Conservation (phyloP, 2,113 vertebrate genomes). For the Nematolebias whitei region DNA sequence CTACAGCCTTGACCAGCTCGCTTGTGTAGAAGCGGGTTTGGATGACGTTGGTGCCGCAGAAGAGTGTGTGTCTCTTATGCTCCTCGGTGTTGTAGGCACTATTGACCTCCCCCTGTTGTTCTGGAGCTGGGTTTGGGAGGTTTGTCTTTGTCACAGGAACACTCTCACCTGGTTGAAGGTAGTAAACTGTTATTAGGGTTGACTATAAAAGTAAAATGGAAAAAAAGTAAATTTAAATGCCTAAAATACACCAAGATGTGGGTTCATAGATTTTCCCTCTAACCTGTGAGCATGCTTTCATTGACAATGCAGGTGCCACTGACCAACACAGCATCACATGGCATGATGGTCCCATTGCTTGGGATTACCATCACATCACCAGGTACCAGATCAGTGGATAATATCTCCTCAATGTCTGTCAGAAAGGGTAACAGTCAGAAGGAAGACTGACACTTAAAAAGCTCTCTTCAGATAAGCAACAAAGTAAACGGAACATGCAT, state of each 20-base stretch:
- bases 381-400: slow-evolving; percentile 95
- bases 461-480: neutral
- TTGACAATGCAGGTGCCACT: slow-evolving; percentile 98
- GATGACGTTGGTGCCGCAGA: slow-evolving; percentile 95
- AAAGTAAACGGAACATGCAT: neutral
- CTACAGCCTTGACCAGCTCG: slow-evolving; percentile 93
- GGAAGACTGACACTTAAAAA: neutral
- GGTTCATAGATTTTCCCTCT: neutral
- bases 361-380: slow-evolving; percentile 95
- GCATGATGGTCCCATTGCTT: slow-evolving; percentile 94
- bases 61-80: slow-evolving; percentile 93
- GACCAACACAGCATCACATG: slow-evolving; percentile 93
- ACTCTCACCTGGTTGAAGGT: slow-evolving; percentile 86
- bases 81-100: slow-evolving; percentile 85
- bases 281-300: slow-evolving; percentile 99
- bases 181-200: neutral
- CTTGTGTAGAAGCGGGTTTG: slow-evolving; percentile 98
- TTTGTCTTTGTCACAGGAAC: slow-evolving; percentile 98
- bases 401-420: slow-evolving; percentile 89
- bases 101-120: slow-evolving; percentile 75
- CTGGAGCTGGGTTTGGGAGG: slow-evolving; percentile 87
- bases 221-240: neutral
- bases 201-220: neutral
- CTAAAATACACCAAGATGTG: neutral
- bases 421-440: slow-evolving; percentile 2